phyloP scores from a whole-genome alignment of 2,113 vertebrate species.

The Rhinoptilus africanus region DNA sequence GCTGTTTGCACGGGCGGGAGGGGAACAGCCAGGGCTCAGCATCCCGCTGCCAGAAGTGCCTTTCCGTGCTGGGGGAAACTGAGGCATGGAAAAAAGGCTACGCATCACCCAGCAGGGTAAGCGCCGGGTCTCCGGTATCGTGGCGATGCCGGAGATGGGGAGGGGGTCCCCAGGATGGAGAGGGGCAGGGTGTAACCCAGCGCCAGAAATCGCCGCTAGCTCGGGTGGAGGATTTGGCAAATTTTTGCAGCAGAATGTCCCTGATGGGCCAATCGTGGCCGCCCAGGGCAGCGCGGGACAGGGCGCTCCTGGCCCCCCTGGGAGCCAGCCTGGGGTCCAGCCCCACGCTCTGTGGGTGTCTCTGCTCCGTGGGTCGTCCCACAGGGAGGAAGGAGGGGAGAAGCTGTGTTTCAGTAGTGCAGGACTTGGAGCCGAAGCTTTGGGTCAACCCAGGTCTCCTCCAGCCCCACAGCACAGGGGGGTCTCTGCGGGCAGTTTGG shows the following conservation, averaged over 20 bases:
- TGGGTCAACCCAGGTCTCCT: not conserved
- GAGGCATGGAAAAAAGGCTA: not conserved
- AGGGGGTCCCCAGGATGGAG: not conserved
- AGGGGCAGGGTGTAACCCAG: not conserved
- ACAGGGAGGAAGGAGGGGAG: not conserved
- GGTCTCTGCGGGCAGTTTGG: not conserved
- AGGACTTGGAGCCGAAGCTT: not conserved
- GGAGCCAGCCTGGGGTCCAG: rapidly evolving
- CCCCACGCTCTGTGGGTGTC: rapidly evolving
- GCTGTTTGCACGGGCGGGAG: not conserved
- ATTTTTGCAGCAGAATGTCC: not conserved
- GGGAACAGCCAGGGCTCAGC: not conserved
- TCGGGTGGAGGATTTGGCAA: rapidly evolving
- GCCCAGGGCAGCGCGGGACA: rapidly evolving
- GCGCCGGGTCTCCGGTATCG: not conserved
- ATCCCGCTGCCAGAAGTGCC: not conserved
- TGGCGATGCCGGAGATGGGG: not conserved
- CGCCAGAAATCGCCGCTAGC: rapidly evolving
- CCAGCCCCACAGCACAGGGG: not conserved
- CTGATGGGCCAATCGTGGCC: rapidly evolving
- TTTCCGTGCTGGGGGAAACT: not conserved
- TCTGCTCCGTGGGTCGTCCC: not conserved
- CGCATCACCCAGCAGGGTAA: rapidly evolving
- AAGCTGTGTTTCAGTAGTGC: rapidly evolving
- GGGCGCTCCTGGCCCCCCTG: rapidly evolving